These are phyloP conservation scores for Nysson spinosus DNA, from an alignment of 2,888 invertebrate genomes.

Conservation along the genomic window DNA sequence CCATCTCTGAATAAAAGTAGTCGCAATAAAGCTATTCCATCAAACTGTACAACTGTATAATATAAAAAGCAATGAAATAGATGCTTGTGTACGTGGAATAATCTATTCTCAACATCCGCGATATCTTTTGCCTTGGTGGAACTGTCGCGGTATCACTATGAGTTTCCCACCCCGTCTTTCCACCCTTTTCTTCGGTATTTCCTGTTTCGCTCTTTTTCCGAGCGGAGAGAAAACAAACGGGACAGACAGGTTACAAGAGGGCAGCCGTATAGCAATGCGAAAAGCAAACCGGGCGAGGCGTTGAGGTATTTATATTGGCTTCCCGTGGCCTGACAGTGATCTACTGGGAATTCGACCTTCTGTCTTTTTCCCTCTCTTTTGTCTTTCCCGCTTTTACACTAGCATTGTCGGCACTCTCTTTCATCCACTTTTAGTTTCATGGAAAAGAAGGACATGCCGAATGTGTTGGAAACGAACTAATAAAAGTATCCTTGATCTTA, in stretches of 20 bases:
- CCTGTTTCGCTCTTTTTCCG: slow-evolving; percentile 4
- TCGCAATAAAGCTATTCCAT: no score
- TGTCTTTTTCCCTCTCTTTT: slow-evolving; percentile 54
- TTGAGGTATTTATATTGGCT: slow-evolving; percentile 77
- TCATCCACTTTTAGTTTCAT: neutral
- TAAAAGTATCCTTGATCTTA: slow-evolving; percentile 63
- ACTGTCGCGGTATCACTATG: neutral
- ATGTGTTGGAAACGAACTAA: slow-evolving; percentile 65
- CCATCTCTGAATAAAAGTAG: no score
- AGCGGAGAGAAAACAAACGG: slow-evolving; percentile 54
- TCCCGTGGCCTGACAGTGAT: slow-evolving; percentile 75
- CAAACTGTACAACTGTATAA: no score
- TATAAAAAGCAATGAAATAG: slow-evolving; percentile 39
- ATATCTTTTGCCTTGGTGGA: slow-evolving; percentile 37
- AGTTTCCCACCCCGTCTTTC: neutral
- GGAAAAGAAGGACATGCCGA: slow-evolving; percentile 13
- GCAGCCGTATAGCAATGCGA: slow-evolving; percentile 55
- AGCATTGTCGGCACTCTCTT: slow-evolving; percentile 33
- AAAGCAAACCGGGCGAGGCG: slow-evolving; percentile 64
- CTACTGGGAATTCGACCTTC: slow-evolving; percentile 73
- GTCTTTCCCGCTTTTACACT: slow-evolving; percentile 48
- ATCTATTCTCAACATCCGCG: slow-evolving; percentile 43
- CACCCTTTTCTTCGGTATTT: neutral
- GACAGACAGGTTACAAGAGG: slow-evolving; percentile 58
- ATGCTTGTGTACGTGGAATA: slow-evolving; percentile 56